Base-by-base conservation (phyloP, 2,113 vertebrate genomes). In the Pandion haliaetus region DNA sequence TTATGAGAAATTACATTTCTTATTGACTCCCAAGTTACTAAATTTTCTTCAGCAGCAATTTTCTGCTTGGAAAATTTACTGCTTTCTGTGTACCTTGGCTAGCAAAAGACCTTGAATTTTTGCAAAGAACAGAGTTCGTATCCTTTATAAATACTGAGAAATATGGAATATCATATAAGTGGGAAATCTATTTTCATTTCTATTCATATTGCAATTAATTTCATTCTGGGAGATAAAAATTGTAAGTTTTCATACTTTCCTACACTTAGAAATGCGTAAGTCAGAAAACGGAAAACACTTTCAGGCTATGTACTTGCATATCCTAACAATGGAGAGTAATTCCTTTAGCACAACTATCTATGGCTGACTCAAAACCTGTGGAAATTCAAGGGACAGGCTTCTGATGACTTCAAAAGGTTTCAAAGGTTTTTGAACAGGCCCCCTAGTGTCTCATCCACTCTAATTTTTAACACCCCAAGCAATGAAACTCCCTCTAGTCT, bases 351-450 rank as follows among this genome's bases (percentile, higher is more conserved):
- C 34, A 76, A 17, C 70, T 77, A 36, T 31, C 12, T 82, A 44
- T 28, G 54, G n/a, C 21, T 94, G 70, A 91, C 31, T 87, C 9
- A 83, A 85, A 97, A 91, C 5, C 38, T 50, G 67, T 29, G 71
- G 80, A 89, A 96, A 97, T 88, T 86, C 73, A 93, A 81, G 88
- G 59, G 78, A 86, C 44, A 78, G 90, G 40, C 78, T 93, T 93
- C 66, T 61, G 58, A 88, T 31, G 14, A 97, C 94, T 89, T 94
- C 93, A 97, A 96, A 97, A 88, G 91, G 24, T 93, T 95, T 95
- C 71, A 65, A 61, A 91, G 70, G 49, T 93, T 95, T 97, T 96
- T 95, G 91, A 96, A 96, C 62, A 96, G 87, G 74, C 58, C 86
- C 88, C 88, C 80, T 88, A 92, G 81, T 94, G 95, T 92, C 82